A percentile compares a stretch with the other conserved stretches of the same genome.
phyloP scores from a whole-genome alignment of 2,797 vertebrate species.

The Macropodus opercularis region DNA sequence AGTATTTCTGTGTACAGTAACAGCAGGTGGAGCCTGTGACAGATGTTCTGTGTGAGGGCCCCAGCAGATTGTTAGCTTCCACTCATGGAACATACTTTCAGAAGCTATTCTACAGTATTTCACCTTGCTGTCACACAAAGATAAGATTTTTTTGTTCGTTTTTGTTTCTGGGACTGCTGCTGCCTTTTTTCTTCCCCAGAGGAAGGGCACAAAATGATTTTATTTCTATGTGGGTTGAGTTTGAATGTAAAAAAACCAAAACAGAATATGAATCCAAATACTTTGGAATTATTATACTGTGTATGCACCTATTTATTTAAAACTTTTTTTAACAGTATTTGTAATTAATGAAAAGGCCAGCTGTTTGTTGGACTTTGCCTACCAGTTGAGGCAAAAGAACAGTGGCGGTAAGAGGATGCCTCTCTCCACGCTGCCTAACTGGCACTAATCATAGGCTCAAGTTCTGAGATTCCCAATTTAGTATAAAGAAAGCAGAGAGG shows the following conservation, averaged over 20 bases:
- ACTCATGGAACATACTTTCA: conserved; percentile 36
- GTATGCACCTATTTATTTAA: too few relatives aligned
- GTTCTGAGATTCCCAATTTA: conserved; percentile 26
- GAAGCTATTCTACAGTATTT: conserved; percentile 33
- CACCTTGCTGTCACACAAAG: conserved; percentile 33
- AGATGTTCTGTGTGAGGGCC: background rate
- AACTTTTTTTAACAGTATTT: too few relatives aligned
- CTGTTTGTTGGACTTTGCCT: conserved; percentile 29
- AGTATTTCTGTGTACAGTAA: conserved; percentile 1
- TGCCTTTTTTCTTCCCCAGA: too few relatives aligned
- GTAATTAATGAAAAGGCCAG: conserved; percentile 29
- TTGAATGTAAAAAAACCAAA: too few relatives aligned
- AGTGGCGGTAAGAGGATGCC: conserved; percentile 30
- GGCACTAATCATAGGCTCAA: conserved; percentile 28
- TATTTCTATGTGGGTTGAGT: too few relatives aligned
- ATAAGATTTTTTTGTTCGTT: too few relatives aligned
- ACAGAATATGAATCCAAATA: too few relatives aligned
- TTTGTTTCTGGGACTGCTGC: too few relatives aligned
- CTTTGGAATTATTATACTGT: too few relatives aligned
- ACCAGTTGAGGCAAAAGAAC: conserved; percentile 17
- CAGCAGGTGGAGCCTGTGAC: conserved; percentile 1
- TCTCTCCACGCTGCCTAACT: conserved; percentile 27
- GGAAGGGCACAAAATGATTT: too few relatives aligned
- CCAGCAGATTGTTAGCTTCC: conserved; percentile 2
- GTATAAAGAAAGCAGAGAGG: conserved; percentile 12